Percentiles rank a stretch among this genome's conserved stretches.
These are phyloP conservation scores for Phthorimaea operculella DNA, from an alignment of 1,140 invertebrate genomes.

Conservation along the genomic window DNA sequence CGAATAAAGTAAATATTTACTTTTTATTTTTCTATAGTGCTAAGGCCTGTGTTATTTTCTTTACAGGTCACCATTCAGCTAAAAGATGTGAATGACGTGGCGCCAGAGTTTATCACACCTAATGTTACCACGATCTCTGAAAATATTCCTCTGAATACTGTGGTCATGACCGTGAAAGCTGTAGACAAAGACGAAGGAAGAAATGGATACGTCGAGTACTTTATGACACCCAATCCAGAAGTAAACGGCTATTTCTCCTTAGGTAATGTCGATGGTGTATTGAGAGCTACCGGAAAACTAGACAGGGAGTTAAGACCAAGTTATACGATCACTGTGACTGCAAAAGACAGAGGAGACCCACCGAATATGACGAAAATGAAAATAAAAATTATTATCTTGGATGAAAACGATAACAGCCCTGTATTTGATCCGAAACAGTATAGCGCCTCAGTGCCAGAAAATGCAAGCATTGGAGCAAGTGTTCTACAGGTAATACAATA, in stretches of 20 bases:
- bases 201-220: slow-evolving; percentile 94
- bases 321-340: slow-evolving; percentile 84
- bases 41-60: slow-evolving; percentile 7
- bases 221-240: slow-evolving; percentile 70
- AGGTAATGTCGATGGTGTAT: slow-evolving; percentile 87
- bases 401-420: slow-evolving; percentile 95
- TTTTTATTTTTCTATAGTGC: neutral
- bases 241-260: slow-evolving; percentile 78
- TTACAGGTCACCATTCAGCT: slow-evolving; percentile 86
- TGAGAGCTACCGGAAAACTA: slow-evolving; percentile 82
- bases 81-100: slow-evolving; percentile 94
- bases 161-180: slow-evolving; percentile 91
- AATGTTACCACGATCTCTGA: slow-evolving; percentile 84
- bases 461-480: slow-evolving; percentile 91
- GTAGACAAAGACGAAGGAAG: slow-evolving; percentile 92
- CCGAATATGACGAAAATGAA: slow-evolving; percentile 76
- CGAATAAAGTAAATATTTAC: slow-evolving; percentile 7
- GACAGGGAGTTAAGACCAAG: slow-evolving; percentile 87
- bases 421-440: slow-evolving; percentile 91
- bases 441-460: slow-evolving; percentile 88
- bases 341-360: slow-evolving; percentile 89
- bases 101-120: slow-evolving; percentile 88
- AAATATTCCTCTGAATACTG: slow-evolving; percentile 89
- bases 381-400: slow-evolving; percentile 81
- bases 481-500: slow-evolving; percentile 77